phyloP scores from a whole-genome alignment of 2,888 invertebrate genomes.

The Meteorus colon region DNA sequence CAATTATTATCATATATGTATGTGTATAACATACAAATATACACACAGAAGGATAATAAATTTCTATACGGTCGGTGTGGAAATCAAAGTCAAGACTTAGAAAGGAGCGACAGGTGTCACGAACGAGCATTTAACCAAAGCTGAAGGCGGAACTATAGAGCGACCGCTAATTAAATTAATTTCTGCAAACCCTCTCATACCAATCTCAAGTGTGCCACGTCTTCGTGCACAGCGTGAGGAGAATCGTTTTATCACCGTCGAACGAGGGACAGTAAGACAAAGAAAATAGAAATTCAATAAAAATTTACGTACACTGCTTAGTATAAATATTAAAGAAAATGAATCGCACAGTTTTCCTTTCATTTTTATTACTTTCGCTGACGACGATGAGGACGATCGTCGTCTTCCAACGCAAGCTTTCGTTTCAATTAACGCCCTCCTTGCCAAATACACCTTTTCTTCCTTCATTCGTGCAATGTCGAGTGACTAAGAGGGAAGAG shows the following conservation, averaged over 20 bases:
- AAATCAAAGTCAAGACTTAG: constrained; percentile 48
- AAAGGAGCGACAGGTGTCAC: constrained; percentile 65
- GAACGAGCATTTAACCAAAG: constrained; percentile 68
- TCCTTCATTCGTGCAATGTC: constrained; percentile 32
- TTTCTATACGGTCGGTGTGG: constrained; percentile 11
- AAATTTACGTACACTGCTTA: not conserved
- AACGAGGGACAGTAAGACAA: not conserved
- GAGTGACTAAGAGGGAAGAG: constrained; percentile 38
- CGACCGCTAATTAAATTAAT: constrained; percentile 73
- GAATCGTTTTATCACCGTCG: not conserved
- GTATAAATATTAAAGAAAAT: constrained; percentile 9
- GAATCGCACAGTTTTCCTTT: not conserved
- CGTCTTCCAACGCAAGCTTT: constrained; percentile 46
- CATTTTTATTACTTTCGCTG: not conserved
- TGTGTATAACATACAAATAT: not conserved
- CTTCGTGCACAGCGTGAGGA: constrained; percentile 17
- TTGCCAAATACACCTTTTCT: constrained; percentile 47
- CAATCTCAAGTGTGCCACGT: not conserved
- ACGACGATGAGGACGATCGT: not conserved
- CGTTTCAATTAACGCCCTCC: constrained; percentile 66
- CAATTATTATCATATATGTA: no score
- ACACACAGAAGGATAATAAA: not conserved
- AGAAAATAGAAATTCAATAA: constrained; percentile 4
- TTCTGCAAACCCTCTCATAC: constrained; percentile 49
- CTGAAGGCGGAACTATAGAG: constrained; percentile 58